Evolutionary conservation across 1,140 invertebrate genomes (phyloP).

Genomic region (Drosophila dunni): DNA sequence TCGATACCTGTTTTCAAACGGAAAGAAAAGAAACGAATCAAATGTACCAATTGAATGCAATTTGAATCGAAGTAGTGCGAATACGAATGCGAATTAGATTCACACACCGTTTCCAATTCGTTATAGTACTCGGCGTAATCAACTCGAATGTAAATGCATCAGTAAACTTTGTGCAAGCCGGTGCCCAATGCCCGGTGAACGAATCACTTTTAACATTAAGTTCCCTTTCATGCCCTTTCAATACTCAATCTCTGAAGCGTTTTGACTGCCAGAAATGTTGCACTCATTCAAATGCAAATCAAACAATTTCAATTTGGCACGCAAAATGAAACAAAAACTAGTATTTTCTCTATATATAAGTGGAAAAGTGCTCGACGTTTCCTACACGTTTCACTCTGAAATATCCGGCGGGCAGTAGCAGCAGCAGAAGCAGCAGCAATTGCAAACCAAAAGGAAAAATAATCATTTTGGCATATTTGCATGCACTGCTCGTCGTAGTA

Average conservation of each 20-base stretch:
- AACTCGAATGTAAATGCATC: conserved; percentile 74
- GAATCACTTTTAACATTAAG: conserved; percentile 11
- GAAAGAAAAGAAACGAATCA: conserved; percentile 34
- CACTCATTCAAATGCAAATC: conserved; percentile 82
- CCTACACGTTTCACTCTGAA: conserved; percentile 62
- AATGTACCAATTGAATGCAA: conserved; percentile 57
- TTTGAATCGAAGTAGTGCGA: conserved; percentile 3
- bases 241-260: conserved; percentile 24
- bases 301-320: conserved; percentile 82
- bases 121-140: conserved; percentile 53
- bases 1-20: conserved; percentile 89
- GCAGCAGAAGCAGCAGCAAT: conserved; percentile 32
- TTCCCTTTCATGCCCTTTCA: not conserved
- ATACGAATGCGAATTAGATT: conserved; percentile 29
- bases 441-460: conserved; percentile 67
- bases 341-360: conserved; percentile 72
- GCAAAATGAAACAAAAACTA: conserved; percentile 82
- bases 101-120: conserved; percentile 41
- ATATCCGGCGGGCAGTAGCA: conserved; percentile 49
- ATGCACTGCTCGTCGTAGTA: conserved; percentile 68
- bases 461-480: conserved; percentile 81
- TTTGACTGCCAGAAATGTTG: conserved; percentile 65
- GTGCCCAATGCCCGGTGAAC: not conserved
- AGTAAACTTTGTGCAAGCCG: conserved; percentile 50
- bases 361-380: conserved; percentile 61